Evolutionary conservation across 2,113 vertebrate genomes (phyloP).

Genomic region (Amphilophus citrinellus): DNA sequence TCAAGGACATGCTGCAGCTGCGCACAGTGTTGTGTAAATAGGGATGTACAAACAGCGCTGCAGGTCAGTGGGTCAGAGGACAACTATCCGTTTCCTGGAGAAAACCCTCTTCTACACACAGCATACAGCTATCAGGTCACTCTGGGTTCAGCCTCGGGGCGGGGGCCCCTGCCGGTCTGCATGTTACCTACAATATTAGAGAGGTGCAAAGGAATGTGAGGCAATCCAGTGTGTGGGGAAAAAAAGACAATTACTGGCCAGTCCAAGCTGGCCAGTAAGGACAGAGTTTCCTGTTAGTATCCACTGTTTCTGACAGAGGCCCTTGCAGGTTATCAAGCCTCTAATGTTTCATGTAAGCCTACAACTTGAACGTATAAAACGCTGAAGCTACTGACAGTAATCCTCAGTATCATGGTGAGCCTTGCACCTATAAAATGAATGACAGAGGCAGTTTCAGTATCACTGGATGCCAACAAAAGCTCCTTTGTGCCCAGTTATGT

Average conservation of each 20-base stretch:
- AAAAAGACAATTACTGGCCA: neutral
- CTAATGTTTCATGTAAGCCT: slow-evolving; percentile 39
- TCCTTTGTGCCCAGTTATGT: slow-evolving; percentile 64
- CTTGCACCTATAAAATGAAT: slow-evolving; percentile 43
- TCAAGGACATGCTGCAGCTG: slow-evolving; percentile 39
- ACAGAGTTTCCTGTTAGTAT: neutral
- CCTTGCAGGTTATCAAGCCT: slow-evolving; percentile 29
- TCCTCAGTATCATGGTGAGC: slow-evolving; percentile 45
- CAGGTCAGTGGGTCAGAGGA: slow-evolving; percentile 61
- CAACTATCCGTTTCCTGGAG: slow-evolving; percentile 61
- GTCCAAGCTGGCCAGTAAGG: neutral
- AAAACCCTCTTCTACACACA: slow-evolving; percentile 48
- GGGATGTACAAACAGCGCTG: slow-evolving; percentile 38
- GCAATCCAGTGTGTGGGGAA: neutral
- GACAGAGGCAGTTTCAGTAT: slow-evolving; percentile 68
- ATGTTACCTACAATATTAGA: slow-evolving; percentile 31
- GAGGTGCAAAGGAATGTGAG: slow-evolving; percentile 41
- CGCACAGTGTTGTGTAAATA: slow-evolving; percentile 58
- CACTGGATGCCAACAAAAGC: slow-evolving; percentile 60
- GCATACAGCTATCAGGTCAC: slow-evolving; percentile 65
- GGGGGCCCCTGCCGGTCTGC: slow-evolving; percentile 27
- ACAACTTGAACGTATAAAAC: neutral
- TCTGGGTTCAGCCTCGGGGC: slow-evolving; percentile 60
- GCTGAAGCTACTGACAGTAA: slow-evolving; percentile 48
- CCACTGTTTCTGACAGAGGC: slow-evolving; percentile 14